These are phyloP conservation scores for Pasiphila rectangulata DNA, from an alignment of 2,888 invertebrate genomes.

Conservation along the genomic window DNA sequence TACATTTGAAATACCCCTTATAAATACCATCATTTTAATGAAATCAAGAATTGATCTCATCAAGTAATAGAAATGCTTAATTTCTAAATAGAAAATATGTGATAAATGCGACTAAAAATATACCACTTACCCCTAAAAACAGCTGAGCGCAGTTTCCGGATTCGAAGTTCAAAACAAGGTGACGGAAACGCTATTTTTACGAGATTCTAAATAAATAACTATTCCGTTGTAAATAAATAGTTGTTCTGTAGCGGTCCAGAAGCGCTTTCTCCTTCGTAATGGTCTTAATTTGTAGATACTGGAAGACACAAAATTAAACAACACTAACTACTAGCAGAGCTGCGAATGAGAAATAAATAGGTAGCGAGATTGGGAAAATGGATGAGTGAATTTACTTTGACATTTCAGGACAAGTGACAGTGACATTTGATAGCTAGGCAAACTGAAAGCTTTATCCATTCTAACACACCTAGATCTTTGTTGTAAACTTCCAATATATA, in stretches of 20 bases:
- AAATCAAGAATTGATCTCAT: not conserved
- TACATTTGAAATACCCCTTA: no score
- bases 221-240: not conserved
- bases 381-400: not conserved
- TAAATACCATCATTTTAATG: not conserved
- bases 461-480: no score
- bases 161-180: conserved; percentile 12
- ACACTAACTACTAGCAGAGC: no score
- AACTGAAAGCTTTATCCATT: no score
- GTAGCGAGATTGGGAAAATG: not conserved
- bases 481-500: no score
- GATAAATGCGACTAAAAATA: no score
- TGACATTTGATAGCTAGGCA: no score
- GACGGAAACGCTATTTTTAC: not conserved
- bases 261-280: not conserved
- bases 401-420: not conserved
- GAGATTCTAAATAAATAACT: not conserved
- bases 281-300: no score
- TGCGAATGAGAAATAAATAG: no score
- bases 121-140: conserved; percentile 22
- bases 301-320: no score
- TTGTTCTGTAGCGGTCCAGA: not conserved
- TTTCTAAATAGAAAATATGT: no score
- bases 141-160: conserved; percentile 3
- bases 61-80: conserved; percentile 4